A percentile compares a stretch with the other conserved stretches of the same genome.
phyloP scores from a whole-genome alignment of 2,113 vertebrate species.

The Craseonycteris thonglongyai region DNA sequence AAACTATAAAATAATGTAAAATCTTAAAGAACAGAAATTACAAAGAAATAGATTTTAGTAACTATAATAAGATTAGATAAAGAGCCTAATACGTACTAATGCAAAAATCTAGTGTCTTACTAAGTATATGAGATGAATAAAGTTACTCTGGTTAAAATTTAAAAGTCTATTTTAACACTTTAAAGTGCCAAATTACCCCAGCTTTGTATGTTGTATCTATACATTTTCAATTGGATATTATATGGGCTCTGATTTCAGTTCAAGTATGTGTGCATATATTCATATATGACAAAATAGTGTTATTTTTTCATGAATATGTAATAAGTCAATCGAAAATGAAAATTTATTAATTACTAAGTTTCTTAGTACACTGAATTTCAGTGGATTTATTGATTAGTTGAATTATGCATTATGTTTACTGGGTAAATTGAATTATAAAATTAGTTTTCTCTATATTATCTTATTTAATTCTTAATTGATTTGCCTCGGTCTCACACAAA shows the following conservation, averaged over 20 bases:
- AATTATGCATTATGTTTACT: slow-evolving; percentile 68
- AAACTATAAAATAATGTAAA: background rate
- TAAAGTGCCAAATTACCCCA: background rate
- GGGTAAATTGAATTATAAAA: slow-evolving; percentile 31
- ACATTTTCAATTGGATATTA: background rate
- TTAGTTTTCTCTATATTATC: slow-evolving; percentile 34
- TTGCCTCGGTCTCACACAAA: slow-evolving; percentile 21
- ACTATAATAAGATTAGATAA: background rate
- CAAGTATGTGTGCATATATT: background rate
- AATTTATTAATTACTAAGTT: slow-evolving; percentile 70
- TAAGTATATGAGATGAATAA: background rate
- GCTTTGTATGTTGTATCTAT: background rate
- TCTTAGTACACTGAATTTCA: slow-evolving; percentile 9
- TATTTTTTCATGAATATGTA: background rate
- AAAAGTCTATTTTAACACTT: background rate
- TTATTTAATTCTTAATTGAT: slow-evolving; percentile 14
- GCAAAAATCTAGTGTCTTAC: background rate
- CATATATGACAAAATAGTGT: background rate
- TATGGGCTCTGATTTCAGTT: background rate
- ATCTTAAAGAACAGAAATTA: background rate
- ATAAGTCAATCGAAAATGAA: slow-evolving; percentile 28
- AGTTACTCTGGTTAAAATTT: background rate
- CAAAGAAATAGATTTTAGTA: background rate
- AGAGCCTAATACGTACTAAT: background rate
- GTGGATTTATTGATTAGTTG: slow-evolving; percentile 51